These are phyloP conservation scores for Batillaria attramentaria DNA, from an alignment of 1,140 invertebrate genomes.

Conservation along the genomic window DNA sequence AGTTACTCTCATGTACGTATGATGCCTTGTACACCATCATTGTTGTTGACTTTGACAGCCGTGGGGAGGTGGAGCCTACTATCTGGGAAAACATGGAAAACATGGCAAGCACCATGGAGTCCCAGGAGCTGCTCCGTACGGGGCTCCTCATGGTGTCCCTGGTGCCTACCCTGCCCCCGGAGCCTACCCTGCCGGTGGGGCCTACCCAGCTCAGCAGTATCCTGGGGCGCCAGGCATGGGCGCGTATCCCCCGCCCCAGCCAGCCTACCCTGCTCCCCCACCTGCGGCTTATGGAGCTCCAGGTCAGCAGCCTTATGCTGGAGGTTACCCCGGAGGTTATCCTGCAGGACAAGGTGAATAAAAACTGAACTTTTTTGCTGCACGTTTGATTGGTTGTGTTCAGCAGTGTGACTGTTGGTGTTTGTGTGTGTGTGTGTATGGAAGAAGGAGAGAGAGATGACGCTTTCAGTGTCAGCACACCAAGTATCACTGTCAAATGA, in stretches of 20 bases:
- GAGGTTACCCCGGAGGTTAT: slow-evolving; percentile 41
- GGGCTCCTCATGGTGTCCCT: not conserved
- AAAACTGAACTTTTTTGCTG: not conserved
- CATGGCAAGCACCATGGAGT: not conserved
- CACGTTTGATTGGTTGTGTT: not conserved
- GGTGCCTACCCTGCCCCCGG: slow-evolving; percentile 34
- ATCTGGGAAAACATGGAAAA: not conserved
- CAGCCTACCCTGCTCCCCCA: slow-evolving; percentile 32
- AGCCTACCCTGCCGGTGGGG: slow-evolving; percentile 36
- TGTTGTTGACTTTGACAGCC: slow-evolving; percentile 7
- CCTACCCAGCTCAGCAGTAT: slow-evolving; percentile 22
- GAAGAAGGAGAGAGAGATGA: too few species aligned
- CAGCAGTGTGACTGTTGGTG: not conserved
- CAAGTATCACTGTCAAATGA: too few species aligned
- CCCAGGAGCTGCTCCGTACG: not conserved
- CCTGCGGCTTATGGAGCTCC: slow-evolving; percentile 37
- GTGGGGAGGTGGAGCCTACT: not conserved
- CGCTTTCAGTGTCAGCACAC: too few species aligned
- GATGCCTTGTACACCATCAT: too few species aligned
- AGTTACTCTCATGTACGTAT: too few species aligned
- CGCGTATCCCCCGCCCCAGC: slow-evolving; percentile 11
- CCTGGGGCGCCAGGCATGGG: not conserved
- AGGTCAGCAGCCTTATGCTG: slow-evolving; percentile 29
- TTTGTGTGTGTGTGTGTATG: slow-evolving; percentile 18
- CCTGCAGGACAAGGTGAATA: slow-evolving; percentile 28